Conservation (phyloP, 2,797 vertebrate genomes). For the Margarornis squamiger region DNA sequence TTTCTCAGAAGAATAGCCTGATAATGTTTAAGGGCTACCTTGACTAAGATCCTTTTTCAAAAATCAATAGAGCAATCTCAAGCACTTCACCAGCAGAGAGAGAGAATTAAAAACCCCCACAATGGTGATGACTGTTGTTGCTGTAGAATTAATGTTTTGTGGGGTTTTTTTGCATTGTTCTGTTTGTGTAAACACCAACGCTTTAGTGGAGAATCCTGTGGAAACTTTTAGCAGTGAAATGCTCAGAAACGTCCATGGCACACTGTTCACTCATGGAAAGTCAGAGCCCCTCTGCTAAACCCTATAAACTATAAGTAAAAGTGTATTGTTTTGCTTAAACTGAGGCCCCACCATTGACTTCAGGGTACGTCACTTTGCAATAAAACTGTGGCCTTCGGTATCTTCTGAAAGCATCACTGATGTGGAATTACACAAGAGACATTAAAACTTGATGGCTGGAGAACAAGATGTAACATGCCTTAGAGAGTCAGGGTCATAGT, state of each 20-base stretch:
- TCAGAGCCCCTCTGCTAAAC: background rate
- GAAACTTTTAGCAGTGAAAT: background rate
- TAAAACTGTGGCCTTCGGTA: background rate
- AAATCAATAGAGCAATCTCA: background rate
- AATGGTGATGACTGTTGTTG: background rate
- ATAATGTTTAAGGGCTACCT: background rate
- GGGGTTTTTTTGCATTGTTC: background rate
- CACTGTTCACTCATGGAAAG: background rate
- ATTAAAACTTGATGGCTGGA: constrained; percentile 11
- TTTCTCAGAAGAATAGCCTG: background rate
- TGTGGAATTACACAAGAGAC: background rate
- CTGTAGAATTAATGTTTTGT: background rate
- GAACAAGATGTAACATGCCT: constrained; percentile 55
- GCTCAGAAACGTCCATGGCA: background rate
- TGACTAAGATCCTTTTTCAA: background rate
- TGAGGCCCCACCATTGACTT: background rate
- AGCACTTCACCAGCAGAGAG: background rate
- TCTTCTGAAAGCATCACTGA: constrained; percentile 33
- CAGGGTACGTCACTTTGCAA: background rate
- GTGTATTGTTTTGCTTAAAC: constrained; percentile 3
- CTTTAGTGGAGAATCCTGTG: background rate
- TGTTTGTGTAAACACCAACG: background rate
- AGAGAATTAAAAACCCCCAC: fast-evolving
- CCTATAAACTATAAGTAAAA: background rate
- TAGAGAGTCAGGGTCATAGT: constrained; percentile 27